Evolutionary conservation across 2,888 invertebrate genomes (phyloP).

Genomic region (Pycnomerus fuliginosus): DNA sequence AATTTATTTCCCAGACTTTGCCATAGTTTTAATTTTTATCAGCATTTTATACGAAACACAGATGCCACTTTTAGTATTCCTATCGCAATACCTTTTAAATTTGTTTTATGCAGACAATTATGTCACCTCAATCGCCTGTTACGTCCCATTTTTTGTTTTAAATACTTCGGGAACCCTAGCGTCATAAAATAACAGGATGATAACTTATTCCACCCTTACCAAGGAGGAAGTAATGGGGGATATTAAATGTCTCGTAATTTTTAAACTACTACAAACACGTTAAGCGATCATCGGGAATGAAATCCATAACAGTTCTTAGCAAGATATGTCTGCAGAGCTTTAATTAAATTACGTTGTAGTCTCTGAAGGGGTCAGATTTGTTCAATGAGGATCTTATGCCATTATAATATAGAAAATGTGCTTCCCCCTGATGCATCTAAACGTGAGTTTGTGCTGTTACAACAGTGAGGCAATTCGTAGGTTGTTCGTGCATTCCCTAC

Average conservation of each 20-base stretch:
- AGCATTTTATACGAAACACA: too few species aligned
- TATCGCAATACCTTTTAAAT: too few species aligned
- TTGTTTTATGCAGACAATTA: too few species aligned
- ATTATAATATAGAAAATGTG: conserved; percentile 5
- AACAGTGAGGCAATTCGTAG: conserved; percentile 8
- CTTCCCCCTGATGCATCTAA: conserved; percentile 16
- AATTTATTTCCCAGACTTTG: too few species aligned
- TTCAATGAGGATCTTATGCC: conserved; percentile 3
- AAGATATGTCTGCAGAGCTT: too few species aligned
- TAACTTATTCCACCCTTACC: conserved; percentile 22
- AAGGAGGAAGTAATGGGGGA: too few species aligned
- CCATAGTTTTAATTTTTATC: too few species aligned
- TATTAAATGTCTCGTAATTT: too few species aligned
- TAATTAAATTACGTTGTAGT: conserved; percentile 14
- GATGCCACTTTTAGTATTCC: too few species aligned
- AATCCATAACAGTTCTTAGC: too few species aligned
- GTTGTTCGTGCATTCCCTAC: conserved; percentile 28
- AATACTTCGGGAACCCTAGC: conserved; percentile 24
- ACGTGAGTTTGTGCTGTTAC: conserved; percentile 12
- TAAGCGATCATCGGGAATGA: too few species aligned
- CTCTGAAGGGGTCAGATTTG: conserved; percentile 9
- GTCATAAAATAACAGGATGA: conserved; percentile 30
- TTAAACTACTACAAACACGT: too few species aligned
- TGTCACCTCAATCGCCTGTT: conserved; percentile 3
- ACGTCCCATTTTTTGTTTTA: conserved; percentile 17